These are phyloP conservation scores for Meliscaeva auricollis DNA, from an alignment of 2,888 invertebrate species.

Conservation along the genomic window DNA sequence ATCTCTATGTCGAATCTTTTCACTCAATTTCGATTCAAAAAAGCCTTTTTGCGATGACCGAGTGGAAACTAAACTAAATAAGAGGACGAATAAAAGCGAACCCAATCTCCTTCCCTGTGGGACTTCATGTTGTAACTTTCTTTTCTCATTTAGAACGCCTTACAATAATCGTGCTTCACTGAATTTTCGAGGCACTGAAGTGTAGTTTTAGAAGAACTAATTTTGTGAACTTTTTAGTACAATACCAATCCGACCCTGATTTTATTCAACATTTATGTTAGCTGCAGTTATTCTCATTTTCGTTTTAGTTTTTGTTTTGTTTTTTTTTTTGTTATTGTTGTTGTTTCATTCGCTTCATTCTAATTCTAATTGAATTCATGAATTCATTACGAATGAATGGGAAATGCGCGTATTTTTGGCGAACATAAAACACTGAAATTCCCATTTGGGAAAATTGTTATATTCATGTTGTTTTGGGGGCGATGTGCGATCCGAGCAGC, in stretches of 20 bases:
- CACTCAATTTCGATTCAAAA: too few relatives aligned
- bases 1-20: too few relatives aligned
- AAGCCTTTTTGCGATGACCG: too few relatives aligned
- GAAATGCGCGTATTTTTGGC: constrained; percentile 57
- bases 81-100: too few relatives aligned
- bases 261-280: background rate
- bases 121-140: too few relatives aligned
- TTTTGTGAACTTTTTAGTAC: too few relatives aligned
- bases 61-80: too few relatives aligned
- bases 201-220: too few relatives aligned
- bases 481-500: background rate
- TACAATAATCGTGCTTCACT: too few relatives aligned
- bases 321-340: constrained; percentile 20
- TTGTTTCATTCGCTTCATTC: constrained; percentile 53
- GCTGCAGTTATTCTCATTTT: constrained; percentile 22
- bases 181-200: too few relatives aligned
- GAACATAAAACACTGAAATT: constrained; percentile 55
- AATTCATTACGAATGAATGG: constrained; percentile 66
- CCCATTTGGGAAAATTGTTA: constrained; percentile 53
- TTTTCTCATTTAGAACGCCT: too few relatives aligned
- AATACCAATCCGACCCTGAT: constrained; percentile 2
- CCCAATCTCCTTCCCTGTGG: too few relatives aligned
- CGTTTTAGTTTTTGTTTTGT: background rate
- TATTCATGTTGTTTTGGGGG: constrained; percentile 43
- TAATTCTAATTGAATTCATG: constrained; percentile 75